Base-by-base conservation (phyloP, 2,113 vertebrate genomes). In the Melanotaenia duboulayi region DNA sequence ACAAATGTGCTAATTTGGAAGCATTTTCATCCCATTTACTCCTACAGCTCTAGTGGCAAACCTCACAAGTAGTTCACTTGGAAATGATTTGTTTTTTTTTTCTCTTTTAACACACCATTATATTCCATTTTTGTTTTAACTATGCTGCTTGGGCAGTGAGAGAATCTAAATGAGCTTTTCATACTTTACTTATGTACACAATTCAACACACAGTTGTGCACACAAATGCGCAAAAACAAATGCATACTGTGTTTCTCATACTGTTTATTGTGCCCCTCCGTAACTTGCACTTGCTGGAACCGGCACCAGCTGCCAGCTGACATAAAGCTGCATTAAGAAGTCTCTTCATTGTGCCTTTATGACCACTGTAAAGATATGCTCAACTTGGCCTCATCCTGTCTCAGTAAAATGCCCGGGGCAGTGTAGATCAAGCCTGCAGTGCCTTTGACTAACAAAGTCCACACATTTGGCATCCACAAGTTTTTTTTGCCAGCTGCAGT, bases 241-340 rank as follows among this genome's bases (percentile, higher is more conserved):
- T 76, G 51, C 73, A 66, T 57, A 71, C 74, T 68, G 44, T 80
- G 76, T 87, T 78, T 83, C 74, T 51, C 68, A 69, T 70, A 44
- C 64, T 91, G 86, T 90, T 88, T 85, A 91, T 83, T 89, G 89
- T 90, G 78, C 74, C 79, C 52, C 69, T 75, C 79, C 63, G 88
- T 89, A 91, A 86, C 89, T 88, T 80, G 88, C 79, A 86, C 84
- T 74, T 49, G 68, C 80, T 92, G 87, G 89, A 84, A 91, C 89
- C 42, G 61, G 78, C 68, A 84, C 83, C 90, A 92, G 87, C 88
- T 93, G 92, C 82, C 85, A 76, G 80, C 76, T 76, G 85, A 90
- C 74, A 91, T 91, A 87, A 87, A 90, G 81, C 85, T 79, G 71
- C 77, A 81, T 76, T 80, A 70, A 86, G 80, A 86, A 84, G 65